Conservation (phyloP, 2,888 invertebrate species). For the Cheilosia vernalis region DNA sequence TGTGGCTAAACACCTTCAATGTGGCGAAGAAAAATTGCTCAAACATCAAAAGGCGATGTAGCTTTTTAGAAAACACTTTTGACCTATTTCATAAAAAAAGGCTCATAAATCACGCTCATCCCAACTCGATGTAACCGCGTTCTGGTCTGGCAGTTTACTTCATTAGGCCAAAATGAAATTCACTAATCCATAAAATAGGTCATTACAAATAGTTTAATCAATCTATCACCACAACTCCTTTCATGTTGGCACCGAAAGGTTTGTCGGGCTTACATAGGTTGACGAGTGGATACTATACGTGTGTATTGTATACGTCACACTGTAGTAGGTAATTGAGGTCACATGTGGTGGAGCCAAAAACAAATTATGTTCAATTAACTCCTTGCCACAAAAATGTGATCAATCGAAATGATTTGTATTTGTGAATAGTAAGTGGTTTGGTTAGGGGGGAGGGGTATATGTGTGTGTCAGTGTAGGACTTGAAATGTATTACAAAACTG, state of each 20-base stretch:
- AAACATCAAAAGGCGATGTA: not conserved
- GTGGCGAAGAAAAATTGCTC: not conserved
- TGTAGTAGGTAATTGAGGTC: slow-evolving; percentile 61
- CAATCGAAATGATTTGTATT: slow-evolving; percentile 46
- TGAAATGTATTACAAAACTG: too few relatives aligned
- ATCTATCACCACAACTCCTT: slow-evolving; percentile 65
- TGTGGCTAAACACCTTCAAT: not conserved
- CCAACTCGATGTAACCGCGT: not conserved
- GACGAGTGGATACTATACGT: not conserved
- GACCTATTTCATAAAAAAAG: not conserved
- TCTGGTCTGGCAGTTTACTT: slow-evolving; percentile 28
- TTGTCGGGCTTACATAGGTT: not conserved
- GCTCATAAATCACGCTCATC: not conserved
- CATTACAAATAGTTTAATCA: slow-evolving; percentile 68
- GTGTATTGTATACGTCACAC: slow-evolving; percentile 13
- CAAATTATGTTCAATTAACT: slow-evolving; percentile 71
- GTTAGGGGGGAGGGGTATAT: not conserved
- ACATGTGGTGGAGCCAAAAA: slow-evolving; percentile 54
- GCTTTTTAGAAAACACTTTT: too few relatives aligned
- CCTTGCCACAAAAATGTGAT: slow-evolving; percentile 64
- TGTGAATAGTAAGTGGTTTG: not conserved
- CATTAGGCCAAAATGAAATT: slow-evolving; percentile 46
- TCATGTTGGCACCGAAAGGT: slow-evolving; percentile 10
- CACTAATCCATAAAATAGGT: slow-evolving; percentile 56
- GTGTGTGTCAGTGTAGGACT: not conserved